These are phyloP conservation scores for Tringa solitaria DNA, from an alignment of 2,113 vertebrate species.

Conservation along the genomic window DNA sequence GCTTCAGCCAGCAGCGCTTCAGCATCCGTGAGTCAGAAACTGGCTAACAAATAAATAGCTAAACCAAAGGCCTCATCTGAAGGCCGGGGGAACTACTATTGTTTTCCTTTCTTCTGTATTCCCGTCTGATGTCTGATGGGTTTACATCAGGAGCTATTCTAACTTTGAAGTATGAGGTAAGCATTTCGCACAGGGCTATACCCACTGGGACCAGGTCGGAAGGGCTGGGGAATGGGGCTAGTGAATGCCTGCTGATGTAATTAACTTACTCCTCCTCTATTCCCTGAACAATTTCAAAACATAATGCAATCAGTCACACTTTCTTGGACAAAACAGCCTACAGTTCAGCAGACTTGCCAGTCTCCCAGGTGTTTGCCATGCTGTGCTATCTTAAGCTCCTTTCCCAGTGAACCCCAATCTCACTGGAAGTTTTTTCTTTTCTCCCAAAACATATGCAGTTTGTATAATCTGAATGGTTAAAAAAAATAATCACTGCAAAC, in stretches of 20 bases:
- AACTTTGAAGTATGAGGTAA: not conserved
- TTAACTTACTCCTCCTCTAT: not conserved
- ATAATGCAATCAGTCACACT: not conserved
- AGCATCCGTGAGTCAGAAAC: not conserved
- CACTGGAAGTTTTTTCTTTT: not conserved
- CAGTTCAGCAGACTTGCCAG: not conserved
- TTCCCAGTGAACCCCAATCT: not conserved
- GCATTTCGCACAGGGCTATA: not conserved
- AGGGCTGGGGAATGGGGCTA: not conserved
- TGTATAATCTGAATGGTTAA: not conserved
- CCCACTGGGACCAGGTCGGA: not conserved
- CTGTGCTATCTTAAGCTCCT: not conserved
- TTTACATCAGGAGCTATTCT: not conserved
- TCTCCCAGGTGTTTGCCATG: not conserved
- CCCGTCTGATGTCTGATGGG: not conserved
- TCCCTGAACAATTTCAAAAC: not conserved
- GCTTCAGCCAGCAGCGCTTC: not conserved
- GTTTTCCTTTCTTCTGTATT: not conserved
- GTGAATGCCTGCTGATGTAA: not conserved
- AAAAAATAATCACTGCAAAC: not conserved
- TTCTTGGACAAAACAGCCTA: not conserved
- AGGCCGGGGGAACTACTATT: not conserved
- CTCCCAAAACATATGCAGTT: not conserved
- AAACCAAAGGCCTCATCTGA: not conserved
- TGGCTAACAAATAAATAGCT: not conserved